These are phyloP conservation scores for Nothura maculosa DNA, from an alignment of 2,797 vertebrate species.

Conservation along the genomic window DNA sequence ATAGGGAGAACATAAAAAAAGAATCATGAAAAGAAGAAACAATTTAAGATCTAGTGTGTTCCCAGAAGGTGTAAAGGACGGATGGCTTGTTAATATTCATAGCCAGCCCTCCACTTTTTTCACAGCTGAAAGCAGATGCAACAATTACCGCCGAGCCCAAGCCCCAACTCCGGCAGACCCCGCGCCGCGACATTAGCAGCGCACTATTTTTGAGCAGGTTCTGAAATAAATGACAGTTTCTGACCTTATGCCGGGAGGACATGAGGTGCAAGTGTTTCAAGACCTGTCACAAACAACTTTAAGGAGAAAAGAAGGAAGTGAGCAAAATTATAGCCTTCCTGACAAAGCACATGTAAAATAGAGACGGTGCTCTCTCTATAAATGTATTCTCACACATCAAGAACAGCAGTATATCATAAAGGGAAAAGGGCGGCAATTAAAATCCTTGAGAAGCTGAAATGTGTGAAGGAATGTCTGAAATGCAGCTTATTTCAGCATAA, in stretches of 20 bases:
- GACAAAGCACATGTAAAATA: slow-evolving; percentile 64
- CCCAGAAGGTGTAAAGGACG: slow-evolving; percentile 69
- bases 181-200: slow-evolving; percentile 10
- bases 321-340: slow-evolving; percentile 72
- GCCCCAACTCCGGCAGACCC: slow-evolving; percentile 63
- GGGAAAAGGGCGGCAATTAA: slow-evolving; percentile 72
- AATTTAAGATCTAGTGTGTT: slow-evolving; percentile 33
- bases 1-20: slow-evolving; percentile 45
- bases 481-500: not conserved
- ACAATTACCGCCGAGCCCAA: slow-evolving; percentile 49
- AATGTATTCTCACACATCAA: slow-evolving; percentile 58
- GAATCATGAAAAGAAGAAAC: slow-evolving; percentile 10
- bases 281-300: slow-evolving; percentile 70
- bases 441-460: slow-evolving; percentile 59
- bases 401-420: slow-evolving; percentile 68
- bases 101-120: slow-evolving; percentile 49
- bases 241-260: slow-evolving; percentile 62
- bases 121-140: slow-evolving; percentile 66
- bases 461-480: slow-evolving; percentile 43
- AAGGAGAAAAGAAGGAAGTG: slow-evolving; percentile 60
- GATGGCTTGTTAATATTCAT: slow-evolving; percentile 72
- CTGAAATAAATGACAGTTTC: slow-evolving; percentile 55
- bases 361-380: slow-evolving; percentile 46
- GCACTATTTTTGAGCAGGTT: not conserved
- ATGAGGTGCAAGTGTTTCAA: slow-evolving; percentile 53